Percentiles rank a stretch among this genome's conserved stretches.
phyloP scores from a whole-genome alignment of 2,113 vertebrate genomes.

The Agapornis roseicollis region DNA sequence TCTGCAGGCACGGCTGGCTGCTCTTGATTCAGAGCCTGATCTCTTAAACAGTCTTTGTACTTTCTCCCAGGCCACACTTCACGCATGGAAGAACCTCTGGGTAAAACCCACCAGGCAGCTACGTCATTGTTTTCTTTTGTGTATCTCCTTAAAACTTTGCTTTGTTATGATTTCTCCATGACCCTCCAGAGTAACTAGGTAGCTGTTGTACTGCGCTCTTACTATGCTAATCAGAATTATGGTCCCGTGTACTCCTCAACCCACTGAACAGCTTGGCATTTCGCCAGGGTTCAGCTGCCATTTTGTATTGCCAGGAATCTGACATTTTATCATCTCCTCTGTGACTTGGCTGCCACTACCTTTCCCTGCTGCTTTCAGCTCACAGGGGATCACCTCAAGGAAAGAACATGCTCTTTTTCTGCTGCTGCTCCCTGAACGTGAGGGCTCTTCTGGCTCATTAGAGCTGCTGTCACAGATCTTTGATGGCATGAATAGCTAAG shows the following conservation, averaged over 20 bases:
- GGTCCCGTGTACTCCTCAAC: neutral
- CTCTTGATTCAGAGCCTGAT: neutral
- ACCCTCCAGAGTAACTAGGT: constrained; percentile 30
- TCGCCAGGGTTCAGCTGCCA: constrained; percentile 42
- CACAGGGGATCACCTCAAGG: neutral
- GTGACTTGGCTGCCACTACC: neutral
- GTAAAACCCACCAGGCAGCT: constrained; percentile 9
- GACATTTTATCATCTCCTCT: constrained; percentile 47
- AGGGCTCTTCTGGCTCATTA: neutral
- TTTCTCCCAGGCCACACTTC: neutral
- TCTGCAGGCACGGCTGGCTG: neutral
- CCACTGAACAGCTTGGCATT: neutral
- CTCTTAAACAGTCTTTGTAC: constrained; percentile 39
- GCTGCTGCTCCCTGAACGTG: neutral
- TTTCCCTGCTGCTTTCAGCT: neutral
- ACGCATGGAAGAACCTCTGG: constrained; percentile 34
- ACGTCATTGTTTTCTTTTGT: constrained; percentile 48
- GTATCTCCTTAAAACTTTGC: constrained; percentile 33
- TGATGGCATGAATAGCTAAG: neutral
- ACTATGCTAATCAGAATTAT: constrained; percentile 37
- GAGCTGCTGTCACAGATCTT: rapidly evolving
- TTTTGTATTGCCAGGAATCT: constrained; percentile 49
- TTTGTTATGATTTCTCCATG: constrained; percentile 43
- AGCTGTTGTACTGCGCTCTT: constrained; percentile 30
- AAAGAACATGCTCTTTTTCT: neutral